Percentiles rank a stretch among this genome's conserved stretches.
Evolutionary conservation across 2,113 vertebrate species (phyloP).

Genomic region (Jaculus jaculus): DNA sequence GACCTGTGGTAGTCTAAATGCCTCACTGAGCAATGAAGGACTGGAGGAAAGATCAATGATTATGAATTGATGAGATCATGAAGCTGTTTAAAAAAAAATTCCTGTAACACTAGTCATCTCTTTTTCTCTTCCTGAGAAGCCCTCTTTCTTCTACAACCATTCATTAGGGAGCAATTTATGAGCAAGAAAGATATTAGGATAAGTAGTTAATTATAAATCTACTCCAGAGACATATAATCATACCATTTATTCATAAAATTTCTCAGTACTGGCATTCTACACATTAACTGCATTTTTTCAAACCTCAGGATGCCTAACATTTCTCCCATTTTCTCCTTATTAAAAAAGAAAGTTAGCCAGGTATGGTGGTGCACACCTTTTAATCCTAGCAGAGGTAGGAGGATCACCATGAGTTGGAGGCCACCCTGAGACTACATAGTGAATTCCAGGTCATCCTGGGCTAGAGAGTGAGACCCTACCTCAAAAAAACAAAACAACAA

Average conservation of each 20-base stretch:
- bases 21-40: neutral
- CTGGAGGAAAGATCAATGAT: neutral
- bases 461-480: too few relatives aligned
- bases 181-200: slow-evolving; percentile 11
- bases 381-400: too few relatives aligned
- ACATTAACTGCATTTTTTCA: slow-evolving; percentile 52
- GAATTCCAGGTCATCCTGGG: too few relatives aligned
- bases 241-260: slow-evolving; percentile 37
- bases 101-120: neutral
- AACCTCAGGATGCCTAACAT: neutral
- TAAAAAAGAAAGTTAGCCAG: slow-evolving; percentile 45
- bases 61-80: neutral
- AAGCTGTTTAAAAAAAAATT: neutral
- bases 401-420: too few relatives aligned
- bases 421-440: too few relatives aligned
- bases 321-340: slow-evolving; percentile 20
- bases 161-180: slow-evolving; percentile 38
- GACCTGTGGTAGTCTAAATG: neutral
- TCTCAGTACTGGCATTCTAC: slow-evolving; percentile 41
- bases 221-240: slow-evolving; percentile 5
- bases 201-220: slow-evolving; percentile 47
- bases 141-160: neutral
- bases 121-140: neutral
- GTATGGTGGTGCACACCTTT: too few relatives aligned
- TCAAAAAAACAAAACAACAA: too few relatives aligned